These are phyloP conservation scores for Pipistrellus pygmaeus DNA, from an alignment of 2,797 vertebrate species.

Conservation along the genomic window DNA sequence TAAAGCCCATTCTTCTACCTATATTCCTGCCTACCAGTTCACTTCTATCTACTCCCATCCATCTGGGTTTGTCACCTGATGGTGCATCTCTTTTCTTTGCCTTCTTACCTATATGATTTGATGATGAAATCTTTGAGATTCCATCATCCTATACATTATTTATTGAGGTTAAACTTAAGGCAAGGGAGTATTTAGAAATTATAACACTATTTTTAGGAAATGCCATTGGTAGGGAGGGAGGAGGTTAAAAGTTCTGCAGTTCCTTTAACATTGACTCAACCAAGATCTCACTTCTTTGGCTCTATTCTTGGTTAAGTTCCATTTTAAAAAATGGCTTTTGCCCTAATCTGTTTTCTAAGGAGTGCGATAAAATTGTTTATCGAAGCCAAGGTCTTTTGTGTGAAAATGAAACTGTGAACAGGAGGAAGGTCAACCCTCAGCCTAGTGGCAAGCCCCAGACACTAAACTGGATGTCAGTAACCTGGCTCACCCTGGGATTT, in stretches of 20 bases:
- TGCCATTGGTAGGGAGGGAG: not conserved
- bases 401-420: not conserved
- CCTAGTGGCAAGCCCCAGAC: not conserved
- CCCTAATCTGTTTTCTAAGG: not conserved
- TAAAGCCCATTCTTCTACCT: not conserved
- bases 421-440: not conserved
- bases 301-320: not conserved
- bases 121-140: constrained; percentile 8
- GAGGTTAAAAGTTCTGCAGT: not conserved
- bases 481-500: not conserved
- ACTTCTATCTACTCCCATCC: not conserved
- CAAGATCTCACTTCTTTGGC: not conserved
- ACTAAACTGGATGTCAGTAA: not conserved
- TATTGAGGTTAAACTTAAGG: not conserved
- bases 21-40: not conserved
- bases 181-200: not conserved
- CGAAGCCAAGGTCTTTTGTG: not conserved
- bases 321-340: not conserved
- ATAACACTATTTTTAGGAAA: constrained; percentile 13
- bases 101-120: not conserved
- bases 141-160: not conserved
- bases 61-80: not conserved
- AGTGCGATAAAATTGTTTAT: not conserved
- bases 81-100: not conserved
- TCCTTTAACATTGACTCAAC: not conserved